Conservation (phyloP, 2,888 invertebrate species). For the Camponotus fellah region DNA sequence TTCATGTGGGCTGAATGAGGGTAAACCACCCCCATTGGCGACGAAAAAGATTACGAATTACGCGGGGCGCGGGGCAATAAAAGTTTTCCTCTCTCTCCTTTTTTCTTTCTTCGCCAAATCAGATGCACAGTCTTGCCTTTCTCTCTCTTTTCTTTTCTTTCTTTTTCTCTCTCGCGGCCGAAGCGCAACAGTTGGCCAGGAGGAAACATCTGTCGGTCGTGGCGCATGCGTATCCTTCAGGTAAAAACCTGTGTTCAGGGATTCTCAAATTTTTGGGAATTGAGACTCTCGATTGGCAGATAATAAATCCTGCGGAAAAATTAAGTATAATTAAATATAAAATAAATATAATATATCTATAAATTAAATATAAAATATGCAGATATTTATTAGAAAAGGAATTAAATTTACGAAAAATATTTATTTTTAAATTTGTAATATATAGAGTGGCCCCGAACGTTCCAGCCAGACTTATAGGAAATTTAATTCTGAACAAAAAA, state of each 20-base stretch:
- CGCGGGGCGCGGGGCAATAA: conserved; percentile 47
- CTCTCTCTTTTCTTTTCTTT: conserved; percentile 68
- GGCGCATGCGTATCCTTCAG: conserved; percentile 80
- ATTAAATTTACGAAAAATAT: too few species aligned
- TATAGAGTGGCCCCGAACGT: too few species aligned
- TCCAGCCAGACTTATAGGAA: too few species aligned
- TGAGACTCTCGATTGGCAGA: neutral
- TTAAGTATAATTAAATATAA: neutral
- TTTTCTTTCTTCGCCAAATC: conserved; percentile 79
- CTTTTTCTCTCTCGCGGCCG: conserved; percentile 64
- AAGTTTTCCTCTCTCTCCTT: conserved; percentile 62
- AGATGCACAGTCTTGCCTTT: conserved; percentile 76
- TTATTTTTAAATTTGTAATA: too few species aligned
- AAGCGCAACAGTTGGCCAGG: conserved; percentile 84
- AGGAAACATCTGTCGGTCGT: conserved; percentile 84
- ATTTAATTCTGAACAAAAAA: too few species aligned
- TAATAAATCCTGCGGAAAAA: neutral
- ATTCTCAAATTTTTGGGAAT: conserved; percentile 79
- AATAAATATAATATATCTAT: too few species aligned
- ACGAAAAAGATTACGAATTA: conserved; percentile 57
- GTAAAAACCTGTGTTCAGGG: conserved; percentile 81
- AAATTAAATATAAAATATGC: neutral
- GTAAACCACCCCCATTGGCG: conserved; percentile 37
- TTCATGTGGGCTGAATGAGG: conserved; percentile 45
- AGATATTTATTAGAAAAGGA: too few species aligned